Evolutionary conservation across 2,797 vertebrate genomes (phyloP), one percentile per base, ranked within the genome.

Genomic region (Astyanax mexicanus): DNA sequence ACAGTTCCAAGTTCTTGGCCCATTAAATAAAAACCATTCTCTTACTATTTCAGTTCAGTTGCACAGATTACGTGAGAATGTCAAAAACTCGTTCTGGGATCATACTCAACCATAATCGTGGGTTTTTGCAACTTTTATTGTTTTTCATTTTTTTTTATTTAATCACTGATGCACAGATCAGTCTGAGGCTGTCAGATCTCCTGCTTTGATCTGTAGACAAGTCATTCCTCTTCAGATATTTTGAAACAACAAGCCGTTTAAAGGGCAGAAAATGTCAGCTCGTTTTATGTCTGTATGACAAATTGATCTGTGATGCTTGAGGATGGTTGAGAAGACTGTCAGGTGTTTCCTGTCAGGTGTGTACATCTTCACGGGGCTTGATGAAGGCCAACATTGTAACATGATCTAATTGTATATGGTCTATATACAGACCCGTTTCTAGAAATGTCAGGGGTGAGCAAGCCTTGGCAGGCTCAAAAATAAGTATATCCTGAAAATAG

Each of bases 221-320:
- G 3, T 61, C 15, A 65, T 40, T 29, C 19, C 38, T 68, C 44
- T 52, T 60, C 44, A 42, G 65, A 35, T 51, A 15, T 67, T 52
- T 69, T 44, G 47, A 8, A 75, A 67, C 29, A 58, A 47, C 72
- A 21, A 57, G 52, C 5, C 72, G 15, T 21, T 69, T 61, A 75
- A 75, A 75, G 74, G 65, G 55, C 74, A 69, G 55, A 23, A 69
- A 69, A 75, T 75, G 65, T 69, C 66, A 69, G 37, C 32, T 19
- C 32, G 0, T 51, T 61, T 65, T 15, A 35, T 4, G 23, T 21
- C 37, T 19, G 42, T 52, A 52, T 69, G 66, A 75, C 54, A 75
- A 67, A 69, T 47, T 42, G 29, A 67, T 47, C 51, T 25, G 52
- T 66, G 51, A 68, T 37, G 38, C 64, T 60, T 38, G 35, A 1